These are phyloP conservation scores for Porites divaricata DNA, from an alignment of 92 coral and sea anemone genomes.

Conservation along the genomic window DNA sequence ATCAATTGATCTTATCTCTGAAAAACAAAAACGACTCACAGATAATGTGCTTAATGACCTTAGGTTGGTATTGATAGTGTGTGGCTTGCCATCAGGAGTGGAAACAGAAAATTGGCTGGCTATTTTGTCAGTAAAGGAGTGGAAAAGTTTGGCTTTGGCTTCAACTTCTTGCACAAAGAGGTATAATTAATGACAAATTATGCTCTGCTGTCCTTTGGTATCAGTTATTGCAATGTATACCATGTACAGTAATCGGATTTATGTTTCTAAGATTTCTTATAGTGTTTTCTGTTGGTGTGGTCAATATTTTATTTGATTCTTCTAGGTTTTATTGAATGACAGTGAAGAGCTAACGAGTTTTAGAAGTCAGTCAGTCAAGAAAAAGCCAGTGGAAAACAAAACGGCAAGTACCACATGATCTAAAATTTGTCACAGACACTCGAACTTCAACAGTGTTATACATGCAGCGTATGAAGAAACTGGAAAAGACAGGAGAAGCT, in stretches of 20 bases:
- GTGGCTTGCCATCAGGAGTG: slow-evolving; percentile 78
- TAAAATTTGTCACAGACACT: too few relatives aligned
- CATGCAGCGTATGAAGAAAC: too few relatives aligned
- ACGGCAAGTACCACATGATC: slow-evolving; percentile 54
- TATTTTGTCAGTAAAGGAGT: slow-evolving; percentile 76
- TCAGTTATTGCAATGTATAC: too few relatives aligned
- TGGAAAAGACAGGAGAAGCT: too few relatives aligned
- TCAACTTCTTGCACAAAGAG: slow-evolving; percentile 89
- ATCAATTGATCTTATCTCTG: too few relatives aligned
- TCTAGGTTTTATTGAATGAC: slow-evolving; percentile 82
- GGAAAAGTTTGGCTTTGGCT: slow-evolving; percentile 82
- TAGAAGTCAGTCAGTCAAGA: slow-evolving; percentile 83
- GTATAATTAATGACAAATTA: slow-evolving; percentile 20
- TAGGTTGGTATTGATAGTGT: slow-evolving; percentile 59
- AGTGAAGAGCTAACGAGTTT: slow-evolving; percentile 74
- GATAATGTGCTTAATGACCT: not conserved
- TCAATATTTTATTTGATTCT: not conserved
- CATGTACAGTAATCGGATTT: not conserved
- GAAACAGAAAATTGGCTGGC: slow-evolving; percentile 83
- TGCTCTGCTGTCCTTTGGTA: too few relatives aligned
- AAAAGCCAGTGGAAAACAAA: slow-evolving; percentile 74
- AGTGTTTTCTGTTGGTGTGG: not conserved
- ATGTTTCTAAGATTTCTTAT: not conserved
- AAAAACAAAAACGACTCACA: too few relatives aligned
- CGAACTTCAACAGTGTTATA: too few relatives aligned